These are phyloP conservation scores for Oceanodroma leucorhoa DNA, from an alignment of 2,797 vertebrate genomes.

Conservation along the genomic window DNA sequence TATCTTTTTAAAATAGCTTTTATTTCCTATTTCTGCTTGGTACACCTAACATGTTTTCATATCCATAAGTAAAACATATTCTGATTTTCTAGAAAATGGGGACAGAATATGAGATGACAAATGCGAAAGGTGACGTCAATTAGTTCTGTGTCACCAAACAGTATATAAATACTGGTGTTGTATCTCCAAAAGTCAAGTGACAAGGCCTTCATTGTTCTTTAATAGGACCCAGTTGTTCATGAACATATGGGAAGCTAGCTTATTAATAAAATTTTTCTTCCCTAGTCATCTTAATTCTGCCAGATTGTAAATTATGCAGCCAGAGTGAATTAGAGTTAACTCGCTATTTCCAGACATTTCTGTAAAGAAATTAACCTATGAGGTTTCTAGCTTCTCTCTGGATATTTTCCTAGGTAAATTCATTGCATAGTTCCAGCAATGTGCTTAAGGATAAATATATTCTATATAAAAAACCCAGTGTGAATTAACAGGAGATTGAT, in stretches of 20 bases:
- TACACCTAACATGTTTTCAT: background rate
- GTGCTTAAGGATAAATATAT: background rate
- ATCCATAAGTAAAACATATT: background rate
- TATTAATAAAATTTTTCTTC: slow-evolving; percentile 57
- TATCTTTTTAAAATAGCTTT: background rate
- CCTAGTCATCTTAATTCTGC: background rate
- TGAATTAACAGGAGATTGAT: background rate
- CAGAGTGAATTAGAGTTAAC: background rate
- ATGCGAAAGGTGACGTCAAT: background rate
- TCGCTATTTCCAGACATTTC: background rate
- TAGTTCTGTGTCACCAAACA: background rate
- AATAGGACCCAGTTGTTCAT: slow-evolving; percentile 48
- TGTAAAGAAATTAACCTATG: background rate
- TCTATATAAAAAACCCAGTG: background rate
- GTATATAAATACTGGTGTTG: slow-evolving; percentile 56
- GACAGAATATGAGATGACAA: background rate
- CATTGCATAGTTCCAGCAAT: background rate
- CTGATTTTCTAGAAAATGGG: background rate
- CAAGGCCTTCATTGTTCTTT: slow-evolving; percentile 68
- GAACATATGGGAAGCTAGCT: slow-evolving; percentile 38
- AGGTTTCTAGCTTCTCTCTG: background rate
- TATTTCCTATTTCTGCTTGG: background rate
- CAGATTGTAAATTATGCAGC: slow-evolving; percentile 25
- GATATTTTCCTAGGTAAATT: background rate
- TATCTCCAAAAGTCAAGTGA: slow-evolving; percentile 53